Conservation (phyloP, 2,113 vertebrate species). For the Ammodytes marinus region DNA sequence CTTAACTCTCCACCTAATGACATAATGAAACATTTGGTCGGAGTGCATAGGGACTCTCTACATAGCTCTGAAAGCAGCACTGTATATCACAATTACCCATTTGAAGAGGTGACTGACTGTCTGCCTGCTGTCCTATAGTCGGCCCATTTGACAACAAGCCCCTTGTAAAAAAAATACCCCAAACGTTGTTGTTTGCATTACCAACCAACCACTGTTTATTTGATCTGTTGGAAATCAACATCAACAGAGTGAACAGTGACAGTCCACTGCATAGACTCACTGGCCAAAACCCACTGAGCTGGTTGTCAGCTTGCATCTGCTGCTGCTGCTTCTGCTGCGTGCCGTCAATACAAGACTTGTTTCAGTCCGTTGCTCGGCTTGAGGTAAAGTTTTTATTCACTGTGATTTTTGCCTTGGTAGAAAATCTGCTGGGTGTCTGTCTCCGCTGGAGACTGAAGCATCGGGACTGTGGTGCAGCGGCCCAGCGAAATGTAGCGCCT, state of each 20-base stretch:
- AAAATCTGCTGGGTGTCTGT: constrained; percentile 44
- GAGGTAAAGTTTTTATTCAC: constrained; percentile 31
- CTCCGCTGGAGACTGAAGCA: constrained; percentile 55
- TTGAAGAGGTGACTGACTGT: constrained; percentile 55
- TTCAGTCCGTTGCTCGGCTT: constrained; percentile 21
- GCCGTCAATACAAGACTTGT: constrained; percentile 23
- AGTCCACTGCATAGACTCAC: constrained; percentile 18
- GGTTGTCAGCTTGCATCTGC: constrained; percentile 24
- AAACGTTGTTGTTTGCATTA: constrained; percentile 32
- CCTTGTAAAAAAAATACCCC: constrained; percentile 30
- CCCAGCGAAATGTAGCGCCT: constrained; percentile 70
- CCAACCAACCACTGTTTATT: constrained; percentile 38
- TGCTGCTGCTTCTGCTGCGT: constrained; percentile 22
- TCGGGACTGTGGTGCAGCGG: constrained; percentile 54
- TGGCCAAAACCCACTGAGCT: constrained; percentile 12
- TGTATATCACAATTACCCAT: constrained; percentile 49
- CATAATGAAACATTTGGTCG: constrained; percentile 64
- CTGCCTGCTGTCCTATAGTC: constrained; percentile 46
- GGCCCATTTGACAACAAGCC: constrained; percentile 39
- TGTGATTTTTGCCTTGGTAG: constrained; percentile 62
- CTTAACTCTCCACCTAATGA: constrained; percentile 43
- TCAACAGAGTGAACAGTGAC: constrained; percentile 29
- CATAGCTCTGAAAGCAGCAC: constrained; percentile 59
- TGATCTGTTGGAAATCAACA: constrained; percentile 39
- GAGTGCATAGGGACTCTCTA: constrained; percentile 36